Evolutionary conservation across 2,888 invertebrate genomes (phyloP), one percentile per base, ranked within the genome.

Genomic region (Amblyteles armatorius): DNA sequence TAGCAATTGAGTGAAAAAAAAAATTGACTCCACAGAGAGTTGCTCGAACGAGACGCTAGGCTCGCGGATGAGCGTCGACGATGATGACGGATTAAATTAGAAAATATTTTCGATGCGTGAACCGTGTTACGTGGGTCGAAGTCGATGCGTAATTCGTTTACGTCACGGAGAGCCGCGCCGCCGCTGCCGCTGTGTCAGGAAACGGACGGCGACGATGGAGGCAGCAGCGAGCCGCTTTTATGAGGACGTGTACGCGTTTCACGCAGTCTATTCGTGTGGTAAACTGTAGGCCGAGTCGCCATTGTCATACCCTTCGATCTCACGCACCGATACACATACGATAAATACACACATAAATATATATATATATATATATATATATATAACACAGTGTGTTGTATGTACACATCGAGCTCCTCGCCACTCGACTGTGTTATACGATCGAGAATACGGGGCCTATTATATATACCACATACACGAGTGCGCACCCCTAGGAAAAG

Each of bases 261-360:
- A 68, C n/a, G 40, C 68, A 22, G n/a, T 50, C 57, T 72, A 73
- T 65, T 65, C 36, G 48, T 55, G 84, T 57, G 48, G 84, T 74
- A 82, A 84, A 79, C 81, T 68, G 48, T 69, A 40, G 67, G 68
- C 82, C 67, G 79, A 82, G 78, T 82, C 82, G 84, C 84, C 84
- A 85, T 85, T 82, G 84, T 85, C 82, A 79, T 79, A 82, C 84
- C 84, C 84, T 82, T 85, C 84, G 84, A 82, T 82, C 84, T 82
- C 79, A 85, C 82, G 84, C 82, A 84, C 71, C 74, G 65, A 71
- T 74, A 52, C 36, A 55, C 55, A 67, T 55, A 55, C 19, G n/a
- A 63, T 65, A 69, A 44, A 55, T 50, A 29, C 79, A 36, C 74
- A 48, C 19, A 73, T 44, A 57, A 55, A 26, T 68, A 65, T 76